phyloP scores from a whole-genome alignment of 2,797 vertebrate species.

The Okamejei kenojei region DNA sequence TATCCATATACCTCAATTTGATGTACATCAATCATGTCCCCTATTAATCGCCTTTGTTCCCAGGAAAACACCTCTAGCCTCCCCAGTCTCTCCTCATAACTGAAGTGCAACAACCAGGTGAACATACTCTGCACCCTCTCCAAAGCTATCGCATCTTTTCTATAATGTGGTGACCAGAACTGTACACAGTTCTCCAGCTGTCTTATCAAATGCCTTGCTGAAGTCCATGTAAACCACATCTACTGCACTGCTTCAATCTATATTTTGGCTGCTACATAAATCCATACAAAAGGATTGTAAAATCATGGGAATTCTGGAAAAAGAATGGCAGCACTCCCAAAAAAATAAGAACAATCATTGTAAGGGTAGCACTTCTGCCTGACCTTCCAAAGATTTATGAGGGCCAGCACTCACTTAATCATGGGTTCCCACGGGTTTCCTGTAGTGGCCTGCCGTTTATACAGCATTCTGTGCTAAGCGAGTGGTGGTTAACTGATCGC shows the following conservation, averaged over 20 bases:
- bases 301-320: not conserved
- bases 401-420: not conserved
- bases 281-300: not conserved
- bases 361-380: not conserved
- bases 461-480: not conserved
- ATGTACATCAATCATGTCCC: too few relatives aligned
- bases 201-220: too few relatives aligned
- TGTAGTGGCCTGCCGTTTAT: not conserved
- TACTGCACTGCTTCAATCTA: not conserved
- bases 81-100: too few relatives aligned
- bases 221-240: too few relatives aligned
- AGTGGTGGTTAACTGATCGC: not conserved
- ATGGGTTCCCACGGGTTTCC: not conserved
- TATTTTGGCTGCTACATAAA: not conserved
- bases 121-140: too few relatives aligned
- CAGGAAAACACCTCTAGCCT: too few relatives aligned
- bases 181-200: too few relatives aligned
- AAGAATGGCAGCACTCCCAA: not conserved
- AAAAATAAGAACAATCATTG: not conserved
- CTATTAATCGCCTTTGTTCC: too few relatives aligned
- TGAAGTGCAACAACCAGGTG: too few relatives aligned
- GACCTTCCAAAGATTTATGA: not conserved
- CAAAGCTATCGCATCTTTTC: too few relatives aligned
- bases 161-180: too few relatives aligned
- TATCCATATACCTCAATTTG: too few relatives aligned